Evolutionary conservation across 2,113 vertebrate species (phyloP).

Genomic region (Orycteropus afer): DNA sequence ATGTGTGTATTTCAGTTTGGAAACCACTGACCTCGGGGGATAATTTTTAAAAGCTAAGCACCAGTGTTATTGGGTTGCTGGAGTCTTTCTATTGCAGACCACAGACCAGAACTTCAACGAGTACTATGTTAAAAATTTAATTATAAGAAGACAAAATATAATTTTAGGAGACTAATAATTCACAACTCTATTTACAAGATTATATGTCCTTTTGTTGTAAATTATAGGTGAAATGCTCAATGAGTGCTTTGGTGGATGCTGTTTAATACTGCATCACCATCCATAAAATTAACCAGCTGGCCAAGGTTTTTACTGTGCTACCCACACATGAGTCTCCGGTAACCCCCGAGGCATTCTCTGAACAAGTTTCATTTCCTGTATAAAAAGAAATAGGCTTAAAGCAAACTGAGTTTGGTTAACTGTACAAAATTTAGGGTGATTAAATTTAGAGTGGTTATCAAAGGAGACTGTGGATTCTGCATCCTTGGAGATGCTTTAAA

Average conservation of each 20-base stretch:
- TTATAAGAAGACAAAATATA: slow-evolving; percentile 61
- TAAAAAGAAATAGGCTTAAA: slow-evolving; percentile 33
- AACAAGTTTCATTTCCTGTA: slow-evolving; percentile 60
- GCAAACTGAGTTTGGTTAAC: slow-evolving; percentile 18
- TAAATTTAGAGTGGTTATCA: slow-evolving; percentile 43
- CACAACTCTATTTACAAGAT: slow-evolving; percentile 61
- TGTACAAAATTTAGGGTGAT: slow-evolving; percentile 35
- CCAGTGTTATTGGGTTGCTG: slow-evolving; percentile 29
- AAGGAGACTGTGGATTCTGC: slow-evolving; percentile 24
- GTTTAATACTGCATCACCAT: slow-evolving; percentile 53
- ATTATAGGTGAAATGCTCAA: slow-evolving; percentile 46
- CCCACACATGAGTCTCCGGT: background rate
- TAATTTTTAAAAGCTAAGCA: slow-evolving; percentile 57
- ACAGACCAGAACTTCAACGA: slow-evolving; percentile 49
- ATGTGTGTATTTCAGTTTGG: background rate
- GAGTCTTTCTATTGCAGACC: slow-evolving; percentile 55
- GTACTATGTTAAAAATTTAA: slow-evolving; percentile 63
- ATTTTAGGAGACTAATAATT: slow-evolving; percentile 72
- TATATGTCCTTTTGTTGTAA: slow-evolving; percentile 59
- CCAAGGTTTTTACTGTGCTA: slow-evolving; percentile 52
- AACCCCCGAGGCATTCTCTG: slow-evolving; percentile 49
- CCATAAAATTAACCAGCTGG: slow-evolving; percentile 68
- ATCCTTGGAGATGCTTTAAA: slow-evolving; percentile 46
- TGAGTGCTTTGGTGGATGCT: slow-evolving; percentile 18
- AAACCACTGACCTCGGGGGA: slow-evolving; percentile 41